Conservation (phyloP, 2,113 vertebrate genomes). For the Hiodon alosoides region DNA sequence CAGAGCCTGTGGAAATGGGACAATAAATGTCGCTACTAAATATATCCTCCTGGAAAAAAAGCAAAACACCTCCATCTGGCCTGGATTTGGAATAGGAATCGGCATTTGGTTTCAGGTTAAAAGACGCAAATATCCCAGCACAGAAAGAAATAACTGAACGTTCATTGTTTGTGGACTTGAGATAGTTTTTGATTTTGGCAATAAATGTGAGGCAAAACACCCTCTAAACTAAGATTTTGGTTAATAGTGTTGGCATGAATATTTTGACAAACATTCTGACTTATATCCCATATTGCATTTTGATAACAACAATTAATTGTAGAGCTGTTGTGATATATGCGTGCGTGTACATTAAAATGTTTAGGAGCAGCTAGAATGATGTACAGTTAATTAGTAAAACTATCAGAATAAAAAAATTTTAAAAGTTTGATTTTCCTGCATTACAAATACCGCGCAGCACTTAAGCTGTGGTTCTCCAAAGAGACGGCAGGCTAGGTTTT, state of each 20-base stretch:
- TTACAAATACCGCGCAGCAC: slow-evolving; percentile 21
- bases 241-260: not conserved
- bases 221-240: not conserved
- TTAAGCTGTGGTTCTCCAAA: slow-evolving; percentile 34
- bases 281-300: not conserved
- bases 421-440: slow-evolving; percentile 24
- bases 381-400: not conserved
- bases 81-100: slow-evolving; percentile 7
- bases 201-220: slow-evolving; percentile 2
- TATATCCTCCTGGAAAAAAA: not conserved
- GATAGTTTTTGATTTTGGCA: not conserved
- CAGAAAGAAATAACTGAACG: not conserved
- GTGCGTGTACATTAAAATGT: not conserved
- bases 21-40: slow-evolving; percentile 12
- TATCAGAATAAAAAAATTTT: slow-evolving; percentile 4
- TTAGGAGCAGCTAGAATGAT: too few relatives aligned
- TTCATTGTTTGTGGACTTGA: not conserved
- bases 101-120: not conserved
- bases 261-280: not conserved
- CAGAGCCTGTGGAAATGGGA: not conserved
- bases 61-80: slow-evolving; percentile 7
- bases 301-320: slow-evolving; percentile 1
- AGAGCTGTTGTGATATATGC: not conserved
- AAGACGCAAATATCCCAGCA: not conserved
- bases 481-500: slow-evolving; percentile 39